Base-by-base conservation (phyloP, 35 echinoderm and acorn worm genomes). In the Anneissia japonica region DNA sequence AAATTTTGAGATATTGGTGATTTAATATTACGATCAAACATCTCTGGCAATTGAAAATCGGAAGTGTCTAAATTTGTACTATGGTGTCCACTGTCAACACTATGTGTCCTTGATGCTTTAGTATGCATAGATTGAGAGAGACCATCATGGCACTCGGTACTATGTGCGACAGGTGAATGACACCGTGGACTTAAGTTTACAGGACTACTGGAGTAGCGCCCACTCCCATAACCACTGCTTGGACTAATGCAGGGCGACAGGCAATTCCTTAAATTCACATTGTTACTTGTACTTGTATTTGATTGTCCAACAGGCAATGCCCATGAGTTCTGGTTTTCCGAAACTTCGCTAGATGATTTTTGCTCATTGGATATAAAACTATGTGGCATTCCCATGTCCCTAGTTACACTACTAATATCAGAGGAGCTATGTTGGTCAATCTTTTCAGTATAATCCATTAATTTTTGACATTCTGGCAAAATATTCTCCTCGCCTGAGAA, bases 151-250 rank as follows among this genome's bases (percentile, higher is more conserved):
- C 11, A 19, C 1, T 64, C 51, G 5, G 1, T 23, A 26, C 19
- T 64, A 23, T 26, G 11, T 23, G 5, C 40, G 19, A 82, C 43
- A 32, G 93, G 93, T 1, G 93, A 95, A 39, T 82, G 79, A 82
- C 93, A 91, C 31, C 93, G 64, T 9, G 92, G 93, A 79, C 93
- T 95, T 34, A 91, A 73, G 75, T 81, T 91, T 31, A 87, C 82
- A 0, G 93, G 93, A 85, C 93, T 95, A 74, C 89, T 91, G 36
- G 84, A 95, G 39, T 89, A 87, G 77, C 91, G 88, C 29, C 93
- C 93, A 88, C 93, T 95, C 32, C 89, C 89, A 85, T 95, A 95
- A 36, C 89, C 93, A 77, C 93, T 95, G 43, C 93, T 91, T 35
- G 89, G 93, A 87, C 93, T 95, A 21, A 86, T 91, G 37, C 86